Conservation (phyloP, 1,140 invertebrate species). For the Carcinoscorpius rotundicauda region DNA sequence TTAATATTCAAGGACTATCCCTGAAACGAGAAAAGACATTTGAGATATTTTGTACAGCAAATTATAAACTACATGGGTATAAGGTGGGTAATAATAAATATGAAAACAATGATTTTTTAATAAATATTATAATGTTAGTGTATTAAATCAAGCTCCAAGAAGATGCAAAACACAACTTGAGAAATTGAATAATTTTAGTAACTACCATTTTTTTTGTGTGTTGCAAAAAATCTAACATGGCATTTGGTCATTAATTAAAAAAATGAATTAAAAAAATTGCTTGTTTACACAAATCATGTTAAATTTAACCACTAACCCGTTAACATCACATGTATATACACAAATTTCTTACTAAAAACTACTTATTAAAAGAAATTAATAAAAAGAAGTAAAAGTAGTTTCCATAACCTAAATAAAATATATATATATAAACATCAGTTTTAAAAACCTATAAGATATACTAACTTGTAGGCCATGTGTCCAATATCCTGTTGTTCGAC, state of each 20-base stretch:
- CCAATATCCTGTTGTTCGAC: slow-evolving; percentile 75
- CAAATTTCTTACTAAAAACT: neutral
- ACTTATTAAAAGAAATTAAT: neutral
- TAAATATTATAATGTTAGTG: too few relatives aligned
- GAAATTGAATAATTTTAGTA: too few relatives aligned
- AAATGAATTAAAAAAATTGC: neutral
- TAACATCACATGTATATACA: neutral
- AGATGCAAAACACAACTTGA: too few relatives aligned
- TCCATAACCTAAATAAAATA: neutral
- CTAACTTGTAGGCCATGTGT: slow-evolving; percentile 59
- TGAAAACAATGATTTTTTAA: too few relatives aligned
- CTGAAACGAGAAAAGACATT: neutral
- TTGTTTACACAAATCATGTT: neutral
- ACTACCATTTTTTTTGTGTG: too few relatives aligned
- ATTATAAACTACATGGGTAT: neutral
- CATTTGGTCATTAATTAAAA: too few relatives aligned
- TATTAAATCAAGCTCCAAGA: too few relatives aligned
- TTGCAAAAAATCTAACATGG: too few relatives aligned
- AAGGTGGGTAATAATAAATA: too few relatives aligned
- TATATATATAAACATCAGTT: too few relatives aligned
- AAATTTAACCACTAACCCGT: neutral
- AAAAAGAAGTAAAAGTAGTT: neutral
- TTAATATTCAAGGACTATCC: neutral
- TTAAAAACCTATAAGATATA: neutral
- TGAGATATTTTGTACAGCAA: neutral